Conservation (phyloP, 1,140 invertebrate genomes). For the Tetranychus cinnabarinus region DNA sequence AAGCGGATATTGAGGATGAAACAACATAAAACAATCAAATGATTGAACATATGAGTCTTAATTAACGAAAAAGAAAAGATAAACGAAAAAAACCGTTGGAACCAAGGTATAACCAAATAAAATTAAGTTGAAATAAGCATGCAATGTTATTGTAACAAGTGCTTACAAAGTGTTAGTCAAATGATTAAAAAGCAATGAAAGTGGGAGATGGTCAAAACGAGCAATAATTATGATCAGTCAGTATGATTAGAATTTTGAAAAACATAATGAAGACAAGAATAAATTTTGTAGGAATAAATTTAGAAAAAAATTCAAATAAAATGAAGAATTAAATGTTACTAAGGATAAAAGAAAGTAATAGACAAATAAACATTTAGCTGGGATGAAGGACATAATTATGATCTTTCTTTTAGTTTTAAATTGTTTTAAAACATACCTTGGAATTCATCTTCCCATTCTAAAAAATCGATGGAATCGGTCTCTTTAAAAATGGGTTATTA, state of each 20-base stretch:
- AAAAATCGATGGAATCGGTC: conserved; percentile 40
- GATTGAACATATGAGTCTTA: not conserved
- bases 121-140: conserved; percentile 1
- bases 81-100: too few species aligned
- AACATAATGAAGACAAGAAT: too few species aligned
- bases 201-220: too few species aligned
- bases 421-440: conserved; percentile 54
- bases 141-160: not conserved
- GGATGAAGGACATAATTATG: not conserved
- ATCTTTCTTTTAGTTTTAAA: conserved; percentile 10
- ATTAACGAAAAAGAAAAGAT: not conserved
- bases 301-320: not conserved
- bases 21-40: conserved; percentile 1
- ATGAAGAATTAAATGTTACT: not conserved
- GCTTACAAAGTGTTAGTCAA: too few species aligned
- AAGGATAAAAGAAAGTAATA: conserved; percentile 7
- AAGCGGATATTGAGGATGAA: not conserved
- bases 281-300: too few species aligned
- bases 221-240: too few species aligned
- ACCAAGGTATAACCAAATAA: too few species aligned
- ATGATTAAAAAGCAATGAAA: not conserved
- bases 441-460: conserved; percentile 99
- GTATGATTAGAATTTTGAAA: too few species aligned
- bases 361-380: not conserved
- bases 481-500: not conserved